These are phyloP conservation scores for Hyles euphorbiae DNA, from an alignment of 1,140 invertebrate genomes.

Conservation along the genomic window DNA sequence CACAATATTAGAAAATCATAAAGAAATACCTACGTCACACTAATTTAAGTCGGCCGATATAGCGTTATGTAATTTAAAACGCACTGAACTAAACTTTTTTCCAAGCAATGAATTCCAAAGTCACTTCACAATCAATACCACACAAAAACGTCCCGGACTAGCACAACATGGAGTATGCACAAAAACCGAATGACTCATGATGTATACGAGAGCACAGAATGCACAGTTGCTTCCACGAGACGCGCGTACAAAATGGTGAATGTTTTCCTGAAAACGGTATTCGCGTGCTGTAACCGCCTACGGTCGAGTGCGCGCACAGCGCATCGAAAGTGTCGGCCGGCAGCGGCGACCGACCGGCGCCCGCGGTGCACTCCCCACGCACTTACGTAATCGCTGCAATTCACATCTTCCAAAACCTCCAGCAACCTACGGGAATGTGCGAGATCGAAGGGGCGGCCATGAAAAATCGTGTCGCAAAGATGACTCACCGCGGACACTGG, in stretches of 20 bases:
- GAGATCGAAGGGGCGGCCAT: slow-evolving; percentile 66
- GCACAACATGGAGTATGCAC: slow-evolving; percentile 23
- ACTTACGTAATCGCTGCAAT: slow-evolving; percentile 69
- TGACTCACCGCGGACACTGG: slow-evolving; percentile 61
- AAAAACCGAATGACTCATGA: slow-evolving; percentile 31
- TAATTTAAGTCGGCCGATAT: not conserved
- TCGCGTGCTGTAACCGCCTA: slow-evolving; percentile 54
- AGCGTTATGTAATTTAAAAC: slow-evolving; percentile 20
- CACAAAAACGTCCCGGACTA: slow-evolving; percentile 21
- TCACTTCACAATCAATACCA: slow-evolving; percentile 49
- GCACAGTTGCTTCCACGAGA: slow-evolving; percentile 43
- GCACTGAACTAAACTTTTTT: slow-evolving; percentile 11
- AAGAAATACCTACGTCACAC: slow-evolving; percentile 3
- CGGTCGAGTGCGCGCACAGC: slow-evolving; percentile 54
- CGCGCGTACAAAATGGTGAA: slow-evolving; percentile 66
- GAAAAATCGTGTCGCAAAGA: slow-evolving; percentile 71
- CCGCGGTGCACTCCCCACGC: slow-evolving; percentile 58
- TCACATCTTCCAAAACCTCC: slow-evolving; percentile 46
- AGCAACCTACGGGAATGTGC: slow-evolving; percentile 35
- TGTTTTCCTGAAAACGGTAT: slow-evolving; percentile 65
- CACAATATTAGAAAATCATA: not conserved
- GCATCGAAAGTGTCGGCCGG: slow-evolving; percentile 53
- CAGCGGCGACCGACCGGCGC: slow-evolving; percentile 9
- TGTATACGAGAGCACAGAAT: slow-evolving; percentile 25
- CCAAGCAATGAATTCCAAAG: slow-evolving; percentile 12